These are phyloP conservation scores for Lutraria lutraria DNA, from an alignment of 2,888 invertebrate species.

Conservation along the genomic window DNA sequence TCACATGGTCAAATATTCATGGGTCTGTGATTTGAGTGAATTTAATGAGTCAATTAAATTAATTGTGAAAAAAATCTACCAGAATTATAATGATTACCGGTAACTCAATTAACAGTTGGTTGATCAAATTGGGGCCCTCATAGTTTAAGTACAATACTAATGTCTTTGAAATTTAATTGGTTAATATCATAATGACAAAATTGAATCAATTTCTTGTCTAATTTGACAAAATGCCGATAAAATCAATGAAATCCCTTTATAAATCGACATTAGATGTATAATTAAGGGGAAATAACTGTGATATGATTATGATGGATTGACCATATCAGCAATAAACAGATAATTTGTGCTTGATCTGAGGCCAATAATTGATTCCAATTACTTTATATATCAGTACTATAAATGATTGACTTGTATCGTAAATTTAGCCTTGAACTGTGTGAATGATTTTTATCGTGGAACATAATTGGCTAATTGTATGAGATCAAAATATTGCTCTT, in stretches of 20 bases:
- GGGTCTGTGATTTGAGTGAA: too few species aligned
- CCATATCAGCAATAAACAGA: constrained; percentile 4
- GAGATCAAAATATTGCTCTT: neutral
- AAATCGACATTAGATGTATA: neutral
- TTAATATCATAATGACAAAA: constrained; percentile 21
- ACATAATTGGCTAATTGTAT: neutral
- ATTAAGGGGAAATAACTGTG: neutral
- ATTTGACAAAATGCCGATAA: neutral
- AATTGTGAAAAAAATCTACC: neutral
- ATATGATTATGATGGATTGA: neutral
- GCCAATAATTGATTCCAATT: constrained; percentile 3
- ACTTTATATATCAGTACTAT: neutral
- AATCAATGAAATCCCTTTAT: neutral
- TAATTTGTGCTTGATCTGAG: neutral
- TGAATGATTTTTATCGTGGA: neutral
- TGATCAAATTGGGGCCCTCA: neutral
- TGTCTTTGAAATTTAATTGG: constrained; percentile 14
- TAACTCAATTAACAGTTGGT: too few species aligned
- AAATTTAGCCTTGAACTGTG: neutral
- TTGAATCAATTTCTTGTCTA: constrained; percentile 1
- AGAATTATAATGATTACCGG: neutral
- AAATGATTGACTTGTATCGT: neutral
- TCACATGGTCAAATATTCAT: neutral
- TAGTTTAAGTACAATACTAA: neutral
- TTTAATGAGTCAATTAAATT: neutral